Evolutionary conservation across 1,140 invertebrate genomes (phyloP).

Genomic region (Drosophila pectinifera): DNA sequence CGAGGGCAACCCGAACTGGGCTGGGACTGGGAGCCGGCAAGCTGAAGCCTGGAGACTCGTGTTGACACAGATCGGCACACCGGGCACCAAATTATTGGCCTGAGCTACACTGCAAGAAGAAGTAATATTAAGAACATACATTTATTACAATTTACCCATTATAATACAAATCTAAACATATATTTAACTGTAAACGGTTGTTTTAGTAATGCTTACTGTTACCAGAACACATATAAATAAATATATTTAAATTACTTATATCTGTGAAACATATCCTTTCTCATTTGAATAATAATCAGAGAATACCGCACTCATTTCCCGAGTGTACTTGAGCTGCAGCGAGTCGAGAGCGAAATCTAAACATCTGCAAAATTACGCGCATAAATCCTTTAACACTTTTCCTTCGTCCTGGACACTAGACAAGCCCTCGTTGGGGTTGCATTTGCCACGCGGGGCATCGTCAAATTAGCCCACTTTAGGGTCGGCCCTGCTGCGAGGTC

Average conservation of each 20-base stretch:
- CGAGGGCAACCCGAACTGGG: conserved; percentile 12
- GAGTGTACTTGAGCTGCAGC: conserved; percentile 20
- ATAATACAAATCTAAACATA: neutral
- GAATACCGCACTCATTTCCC: neutral
- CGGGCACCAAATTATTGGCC: conserved; percentile 65
- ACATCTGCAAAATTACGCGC: conserved; percentile 83
- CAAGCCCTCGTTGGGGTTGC: conserved; percentile 61
- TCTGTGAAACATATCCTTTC: neutral
- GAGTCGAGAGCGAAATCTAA: conserved; percentile 65
- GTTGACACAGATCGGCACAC: conserved; percentile 75
- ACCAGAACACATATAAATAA: neutral
- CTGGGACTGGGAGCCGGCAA: conserved; percentile 12
- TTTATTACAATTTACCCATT: neutral
- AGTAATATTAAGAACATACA: neutral
- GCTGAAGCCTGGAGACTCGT: conserved; percentile 8
- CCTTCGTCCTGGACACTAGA: conserved; percentile 37
- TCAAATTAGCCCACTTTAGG: conserved; percentile 79
- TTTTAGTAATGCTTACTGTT: too few relatives aligned
- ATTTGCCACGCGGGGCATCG: conserved; percentile 61
- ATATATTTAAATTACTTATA: neutral
- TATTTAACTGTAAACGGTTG: neutral
- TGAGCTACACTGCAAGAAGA: conserved; percentile 29
- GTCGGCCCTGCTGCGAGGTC: conserved; percentile 38
- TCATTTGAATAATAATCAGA: neutral
- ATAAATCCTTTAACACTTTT: conserved; percentile 84